Conservation (phyloP, 2,797 vertebrate species). For the Gymnodraco acuticeps region DNA sequence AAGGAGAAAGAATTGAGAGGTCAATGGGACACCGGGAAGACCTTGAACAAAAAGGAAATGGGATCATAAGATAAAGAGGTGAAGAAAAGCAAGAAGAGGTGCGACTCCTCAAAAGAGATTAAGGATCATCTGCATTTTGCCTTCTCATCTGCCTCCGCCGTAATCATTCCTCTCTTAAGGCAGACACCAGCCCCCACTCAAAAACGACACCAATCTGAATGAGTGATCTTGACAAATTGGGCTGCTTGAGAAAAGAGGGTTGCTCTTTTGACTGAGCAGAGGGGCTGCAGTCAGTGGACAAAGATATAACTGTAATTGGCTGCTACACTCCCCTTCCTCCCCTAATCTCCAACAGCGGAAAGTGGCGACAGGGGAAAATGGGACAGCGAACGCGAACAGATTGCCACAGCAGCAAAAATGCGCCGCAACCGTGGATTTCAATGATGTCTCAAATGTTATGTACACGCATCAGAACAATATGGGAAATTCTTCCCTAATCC, state of each 20-base stretch:
- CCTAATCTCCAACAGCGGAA: slow-evolving; percentile 69
- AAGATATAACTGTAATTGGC: slow-evolving; percentile 82
- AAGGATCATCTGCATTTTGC: slow-evolving; percentile 82
- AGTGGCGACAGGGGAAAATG: slow-evolving; percentile 53
- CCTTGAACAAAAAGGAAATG: slow-evolving; percentile 75
- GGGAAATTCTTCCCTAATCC: slow-evolving; percentile 73
- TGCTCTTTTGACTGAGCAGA: slow-evolving; percentile 61
- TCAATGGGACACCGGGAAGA: slow-evolving; percentile 63
- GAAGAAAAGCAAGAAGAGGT: slow-evolving; percentile 65
- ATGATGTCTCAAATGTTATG: slow-evolving; percentile 58
- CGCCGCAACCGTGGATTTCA: slow-evolving; percentile 41
- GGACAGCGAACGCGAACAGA: slow-evolving; percentile 39
- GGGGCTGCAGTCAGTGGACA: slow-evolving; percentile 73
- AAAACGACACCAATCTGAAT: slow-evolving; percentile 77
- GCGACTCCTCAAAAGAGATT: slow-evolving; percentile 78
- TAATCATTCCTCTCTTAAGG: slow-evolving; percentile 69
- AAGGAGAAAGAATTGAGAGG: slow-evolving; percentile 58
- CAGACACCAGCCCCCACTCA: slow-evolving; percentile 60
- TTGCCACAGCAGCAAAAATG: slow-evolving; percentile 52
- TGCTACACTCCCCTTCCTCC: slow-evolving; percentile 65
- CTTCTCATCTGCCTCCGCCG: slow-evolving; percentile 67
- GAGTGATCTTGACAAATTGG: slow-evolving; percentile 84
- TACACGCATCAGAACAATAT: slow-evolving; percentile 68
- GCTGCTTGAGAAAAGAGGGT: slow-evolving; percentile 54
- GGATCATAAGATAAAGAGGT: slow-evolving; percentile 77